Conservation (phyloP, 2,797 vertebrate species). For the Danio albolineatus region DNA sequence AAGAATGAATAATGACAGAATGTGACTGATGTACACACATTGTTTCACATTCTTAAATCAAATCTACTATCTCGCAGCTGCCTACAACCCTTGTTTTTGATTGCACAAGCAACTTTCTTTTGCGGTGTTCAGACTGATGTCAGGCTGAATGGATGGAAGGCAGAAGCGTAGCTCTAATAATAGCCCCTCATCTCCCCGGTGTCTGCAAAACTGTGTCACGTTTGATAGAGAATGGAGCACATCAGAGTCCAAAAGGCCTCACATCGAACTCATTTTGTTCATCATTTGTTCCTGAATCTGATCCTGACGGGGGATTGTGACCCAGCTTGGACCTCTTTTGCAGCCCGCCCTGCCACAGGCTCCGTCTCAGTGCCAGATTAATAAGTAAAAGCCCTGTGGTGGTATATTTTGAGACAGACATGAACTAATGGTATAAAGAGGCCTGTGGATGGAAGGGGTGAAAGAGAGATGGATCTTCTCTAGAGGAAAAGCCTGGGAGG, state of each 20-base stretch:
- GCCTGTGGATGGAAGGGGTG: not conserved
- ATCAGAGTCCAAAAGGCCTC: conserved; percentile 18
- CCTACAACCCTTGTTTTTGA: not conserved
- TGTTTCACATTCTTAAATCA: not conserved
- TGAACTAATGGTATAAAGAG: conserved; percentile 55
- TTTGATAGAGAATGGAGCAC: conserved; percentile 38
- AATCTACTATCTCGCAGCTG: too few relatives aligned
- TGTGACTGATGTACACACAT: too few relatives aligned
- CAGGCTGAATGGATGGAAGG: conserved; percentile 15
- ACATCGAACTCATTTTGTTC: conserved; percentile 11
- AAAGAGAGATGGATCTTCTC: conserved; percentile 21
- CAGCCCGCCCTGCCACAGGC: conserved; percentile 17
- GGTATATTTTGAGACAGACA: conserved; percentile 38
- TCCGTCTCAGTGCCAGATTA: conserved; percentile 39
- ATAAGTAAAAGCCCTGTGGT: conserved; percentile 47
- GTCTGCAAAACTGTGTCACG: conserved; percentile 51
- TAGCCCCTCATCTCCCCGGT: conserved; percentile 42
- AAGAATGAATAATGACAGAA: not conserved
- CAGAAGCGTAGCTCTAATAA: conserved; percentile 46
- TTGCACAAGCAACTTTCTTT: not conserved
- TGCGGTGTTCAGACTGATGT: not conserved
- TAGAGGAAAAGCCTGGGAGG: conserved; percentile 37
- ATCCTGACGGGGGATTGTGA: conserved; percentile 15
- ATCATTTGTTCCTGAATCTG: conserved; percentile 1
- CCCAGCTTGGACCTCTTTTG: conserved; percentile 4